Evolutionary conservation across 2,888 invertebrate species (phyloP), one percentile per base, ranked within the genome.

Genomic region (Candidula unifasciata): DNA sequence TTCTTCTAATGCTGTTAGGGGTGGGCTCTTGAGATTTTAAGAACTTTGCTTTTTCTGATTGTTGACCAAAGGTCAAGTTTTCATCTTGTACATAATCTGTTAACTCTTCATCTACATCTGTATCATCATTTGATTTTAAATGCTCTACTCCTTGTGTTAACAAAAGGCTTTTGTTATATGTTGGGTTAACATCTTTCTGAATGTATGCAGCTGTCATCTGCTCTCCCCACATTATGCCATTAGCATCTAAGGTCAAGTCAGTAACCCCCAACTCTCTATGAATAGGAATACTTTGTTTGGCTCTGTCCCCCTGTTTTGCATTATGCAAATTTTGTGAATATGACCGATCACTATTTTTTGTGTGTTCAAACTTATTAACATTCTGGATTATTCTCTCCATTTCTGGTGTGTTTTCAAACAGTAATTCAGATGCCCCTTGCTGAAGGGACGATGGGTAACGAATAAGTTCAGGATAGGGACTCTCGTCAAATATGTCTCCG

Each of bases 161-260:
- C 80, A 52, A 37, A 24, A 3, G 27, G 13, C 21, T 54, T 3
- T 69, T 16, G 2, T 35, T 27, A 66, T 60, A 24, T 21, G 30
- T 24, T 60, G 13, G 16, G 21, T 37, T 35, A 66, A 44, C 37
- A 66, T 66, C 3, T 24, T 27, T 27, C 16, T 10, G 37, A 18
- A 24, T 37, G 64, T 64, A 64, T 24, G 74, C 24, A 6, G 73
- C 21, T 27, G 30, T 3, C 13, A 44, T 13, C 44, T 44, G 44
- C 30, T 73, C 64, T 13, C 89, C 90, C 91, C 91, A 91, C 52
- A 91, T 82, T 54, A 91, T 91, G 13, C 91, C 91, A 86, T 91
- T 88, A n/a, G 90, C 90, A 84, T 91, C 91, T 86, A 91, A 87
- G 6, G 87, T 85, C 30, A 88, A 76, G 54, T 86, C 84, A 64